phyloP scores from a whole-genome alignment of 2,797 vertebrate genomes.

The Acanthiza pusilla region DNA sequence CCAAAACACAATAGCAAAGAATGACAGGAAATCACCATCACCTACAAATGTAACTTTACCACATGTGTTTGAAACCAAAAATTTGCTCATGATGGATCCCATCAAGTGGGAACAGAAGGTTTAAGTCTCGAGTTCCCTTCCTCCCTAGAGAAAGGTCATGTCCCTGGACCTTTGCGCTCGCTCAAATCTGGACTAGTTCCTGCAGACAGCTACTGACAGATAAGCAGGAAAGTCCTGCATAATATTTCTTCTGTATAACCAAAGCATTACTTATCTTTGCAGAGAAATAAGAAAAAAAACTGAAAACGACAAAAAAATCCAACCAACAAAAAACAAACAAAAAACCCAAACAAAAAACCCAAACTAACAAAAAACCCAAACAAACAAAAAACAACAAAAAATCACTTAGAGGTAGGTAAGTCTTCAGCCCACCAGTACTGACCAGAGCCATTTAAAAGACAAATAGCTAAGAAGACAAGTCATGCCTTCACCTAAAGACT shows the following conservation, averaged over 20 bases:
- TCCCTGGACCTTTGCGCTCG: accelerated
- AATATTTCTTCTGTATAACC: not conserved
- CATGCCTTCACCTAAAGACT: not conserved
- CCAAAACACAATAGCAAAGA: not conserved
- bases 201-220: not conserved
- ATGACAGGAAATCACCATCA: not conserved
- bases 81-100: not conserved
- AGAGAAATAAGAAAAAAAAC: not conserved
- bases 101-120: not conserved
- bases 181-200: not conserved
- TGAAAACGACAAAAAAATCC: not conserved
- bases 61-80: not conserved
- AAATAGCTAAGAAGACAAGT: not conserved
- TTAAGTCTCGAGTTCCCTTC: not conserved
- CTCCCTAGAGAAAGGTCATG: not conserved
- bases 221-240: not conserved
- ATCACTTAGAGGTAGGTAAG: not conserved
- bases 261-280: not conserved
- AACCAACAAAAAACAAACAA: no score
- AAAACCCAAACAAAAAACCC: not conserved
- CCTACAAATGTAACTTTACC: not conserved
- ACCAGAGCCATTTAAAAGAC: not conserved
- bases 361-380: no score
- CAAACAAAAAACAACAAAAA: not conserved
- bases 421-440: not conserved